Evolutionary conservation across 2,888 invertebrate genomes (phyloP).

Genomic region (Pollenia amentaria): DNA sequence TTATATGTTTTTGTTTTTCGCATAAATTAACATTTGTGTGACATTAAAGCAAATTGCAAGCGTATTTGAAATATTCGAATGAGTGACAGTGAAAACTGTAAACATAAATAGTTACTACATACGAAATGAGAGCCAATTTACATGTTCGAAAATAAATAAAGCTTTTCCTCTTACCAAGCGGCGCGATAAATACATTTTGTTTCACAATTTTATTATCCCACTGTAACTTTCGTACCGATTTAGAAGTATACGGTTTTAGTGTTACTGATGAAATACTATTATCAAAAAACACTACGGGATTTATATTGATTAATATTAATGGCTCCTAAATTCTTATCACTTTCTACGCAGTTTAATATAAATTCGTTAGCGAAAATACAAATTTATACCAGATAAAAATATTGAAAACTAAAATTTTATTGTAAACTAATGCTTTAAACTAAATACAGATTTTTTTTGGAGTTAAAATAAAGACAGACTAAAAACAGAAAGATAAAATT

Average conservation of each 20-base stretch:
- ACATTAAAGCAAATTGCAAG: conserved; percentile 1
- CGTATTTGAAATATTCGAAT: neutral
- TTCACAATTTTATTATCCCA: neutral
- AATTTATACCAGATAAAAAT: neutral
- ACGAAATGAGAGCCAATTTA: too few species aligned
- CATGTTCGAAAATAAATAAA: too few species aligned
- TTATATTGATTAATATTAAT: conserved; percentile 38
- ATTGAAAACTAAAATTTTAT: neutral
- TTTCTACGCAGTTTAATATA: neutral
- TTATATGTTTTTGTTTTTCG: neutral
- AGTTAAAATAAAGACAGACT: too few species aligned
- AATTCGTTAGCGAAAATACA: conserved; percentile 1
- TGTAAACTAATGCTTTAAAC: neutral
- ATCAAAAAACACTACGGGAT: conserved; percentile 2
- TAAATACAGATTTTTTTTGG: too few species aligned
- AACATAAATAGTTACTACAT: neutral
- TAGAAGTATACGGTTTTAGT: too few species aligned
- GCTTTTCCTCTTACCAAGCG: too few species aligned
- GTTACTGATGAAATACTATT: neutral
- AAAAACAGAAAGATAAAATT: too few species aligned
- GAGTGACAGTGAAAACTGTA: conserved; percentile 11
- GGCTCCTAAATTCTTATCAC: neutral
- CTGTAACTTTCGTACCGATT: neutral
- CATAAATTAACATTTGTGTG: neutral
- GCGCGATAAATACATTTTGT: too few species aligned